Evolutionary conservation across 2,113 vertebrate genomes (phyloP).

Genomic region (Cebidichthys violaceus): DNA sequence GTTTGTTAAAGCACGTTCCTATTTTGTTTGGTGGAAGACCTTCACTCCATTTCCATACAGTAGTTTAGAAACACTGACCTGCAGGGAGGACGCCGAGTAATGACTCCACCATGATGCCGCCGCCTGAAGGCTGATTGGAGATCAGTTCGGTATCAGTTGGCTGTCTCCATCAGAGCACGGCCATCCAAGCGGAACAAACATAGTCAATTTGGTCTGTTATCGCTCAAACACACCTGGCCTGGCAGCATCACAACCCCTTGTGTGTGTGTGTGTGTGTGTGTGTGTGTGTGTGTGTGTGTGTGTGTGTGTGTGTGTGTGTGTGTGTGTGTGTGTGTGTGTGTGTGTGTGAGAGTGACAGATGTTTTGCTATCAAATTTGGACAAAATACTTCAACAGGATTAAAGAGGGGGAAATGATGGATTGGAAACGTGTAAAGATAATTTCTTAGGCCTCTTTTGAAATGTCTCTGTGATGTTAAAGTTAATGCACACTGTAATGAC

Average conservation of each 20-base stretch:
- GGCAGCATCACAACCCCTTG: slow-evolving; percentile 1
- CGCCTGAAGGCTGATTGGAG: slow-evolving; percentile 61
- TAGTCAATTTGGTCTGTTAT: slow-evolving; percentile 61
- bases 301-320: not conserved
- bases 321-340: slow-evolving; percentile 30
- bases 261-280: slow-evolving; percentile 3
- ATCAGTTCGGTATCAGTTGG: slow-evolving; percentile 63
- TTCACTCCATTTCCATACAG: not conserved
- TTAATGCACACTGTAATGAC: not conserved
- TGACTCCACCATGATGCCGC: slow-evolving; percentile 22
- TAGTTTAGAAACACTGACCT: slow-evolving; percentile 15
- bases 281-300: slow-evolving; percentile 24
- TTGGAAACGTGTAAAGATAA: slow-evolving; percentile 10
- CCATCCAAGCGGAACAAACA: slow-evolving; percentile 57
- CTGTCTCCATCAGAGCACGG: slow-evolving; percentile 41
- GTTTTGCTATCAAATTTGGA: slow-evolving; percentile 32
- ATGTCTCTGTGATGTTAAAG: slow-evolving; percentile 9
- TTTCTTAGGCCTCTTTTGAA: slow-evolving; percentile 37
- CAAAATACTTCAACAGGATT: slow-evolving; percentile 37
- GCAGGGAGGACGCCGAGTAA: slow-evolving; percentile 34
- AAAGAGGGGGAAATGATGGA: not conserved
- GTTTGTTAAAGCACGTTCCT: not conserved
- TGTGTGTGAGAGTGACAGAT: slow-evolving; percentile 27
- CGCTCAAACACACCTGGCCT: slow-evolving; percentile 64
- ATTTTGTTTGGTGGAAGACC: not conserved